Conservation (phyloP, 2,113 vertebrate species). For the Trinectes maculatus region DNA sequence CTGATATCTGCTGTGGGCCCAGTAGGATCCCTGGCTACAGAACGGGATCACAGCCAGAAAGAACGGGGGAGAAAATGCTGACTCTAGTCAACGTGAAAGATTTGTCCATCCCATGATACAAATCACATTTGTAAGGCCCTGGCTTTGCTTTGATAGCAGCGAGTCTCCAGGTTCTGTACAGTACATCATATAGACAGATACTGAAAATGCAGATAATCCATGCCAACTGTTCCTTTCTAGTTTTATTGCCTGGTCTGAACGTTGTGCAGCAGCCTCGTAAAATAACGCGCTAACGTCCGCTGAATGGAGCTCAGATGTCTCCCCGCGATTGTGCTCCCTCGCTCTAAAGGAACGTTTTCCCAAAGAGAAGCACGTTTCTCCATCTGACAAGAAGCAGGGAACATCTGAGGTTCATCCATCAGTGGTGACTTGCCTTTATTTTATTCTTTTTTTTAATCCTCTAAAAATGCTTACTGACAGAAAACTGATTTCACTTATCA, state of each 20-base stretch:
- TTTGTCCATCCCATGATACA: slow-evolving; percentile 45
- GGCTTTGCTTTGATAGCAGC: slow-evolving; percentile 11
- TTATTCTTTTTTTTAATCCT: slow-evolving; percentile 4
- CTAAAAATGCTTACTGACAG: background rate
- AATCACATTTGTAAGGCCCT: slow-evolving; percentile 28
- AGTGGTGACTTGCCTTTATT: background rate
- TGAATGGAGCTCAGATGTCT: slow-evolving; percentile 56
- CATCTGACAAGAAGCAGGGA: too few relatives aligned
- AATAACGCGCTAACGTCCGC: slow-evolving; percentile 20
- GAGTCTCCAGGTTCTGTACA: slow-evolving; percentile 16
- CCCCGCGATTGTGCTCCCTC: slow-evolving; percentile 7
- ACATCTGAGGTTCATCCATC: slow-evolving; percentile 45
- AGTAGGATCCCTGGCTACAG: slow-evolving; percentile 16
- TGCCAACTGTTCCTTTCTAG: slow-evolving; percentile 13
- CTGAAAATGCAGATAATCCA: slow-evolving; percentile 21
- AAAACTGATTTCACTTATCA: slow-evolving; percentile 18
- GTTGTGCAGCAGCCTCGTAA: slow-evolving; percentile 42
- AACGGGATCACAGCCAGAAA: slow-evolving; percentile 1
- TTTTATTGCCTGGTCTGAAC: slow-evolving; percentile 34
- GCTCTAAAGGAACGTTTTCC: background rate
- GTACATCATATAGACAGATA: slow-evolving; percentile 25
- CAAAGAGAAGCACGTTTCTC: too few relatives aligned
- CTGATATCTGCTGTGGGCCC: slow-evolving; percentile 25
- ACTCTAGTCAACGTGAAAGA: slow-evolving; percentile 29
- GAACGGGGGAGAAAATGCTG: slow-evolving; percentile 6